Evolutionary conservation across 2,113 vertebrate species (phyloP).

Genomic region (Philantomba maxwellii): DNA sequence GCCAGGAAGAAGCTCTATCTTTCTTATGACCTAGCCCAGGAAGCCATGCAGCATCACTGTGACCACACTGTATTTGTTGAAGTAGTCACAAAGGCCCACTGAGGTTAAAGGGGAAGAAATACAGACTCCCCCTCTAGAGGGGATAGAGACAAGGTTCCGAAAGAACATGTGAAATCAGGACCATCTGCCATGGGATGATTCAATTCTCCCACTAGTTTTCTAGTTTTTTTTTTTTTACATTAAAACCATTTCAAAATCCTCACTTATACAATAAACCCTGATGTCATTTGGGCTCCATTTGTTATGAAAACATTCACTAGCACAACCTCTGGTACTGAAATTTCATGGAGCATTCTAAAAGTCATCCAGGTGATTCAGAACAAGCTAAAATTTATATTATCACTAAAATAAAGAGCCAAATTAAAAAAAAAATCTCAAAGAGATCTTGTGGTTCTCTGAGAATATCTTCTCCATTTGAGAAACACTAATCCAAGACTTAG

Average conservation of each 20-base stretch:
- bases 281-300: neutral
- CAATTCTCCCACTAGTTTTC: neutral
- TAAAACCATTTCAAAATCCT: constrained; percentile 26
- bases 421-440: neutral
- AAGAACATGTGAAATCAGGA: neutral
- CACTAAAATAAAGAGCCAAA: constrained; percentile 8
- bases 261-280: neutral
- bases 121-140: neutral
- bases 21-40: neutral
- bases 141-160: neutral
- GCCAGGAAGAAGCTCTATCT: neutral
- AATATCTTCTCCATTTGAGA: neutral
- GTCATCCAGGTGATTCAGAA: neutral
- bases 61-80: neutral
- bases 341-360: neutral
- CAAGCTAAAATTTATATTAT: neutral
- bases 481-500: neutral
- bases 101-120: neutral
- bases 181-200: neutral
- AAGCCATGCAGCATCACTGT: neutral
- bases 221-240: neutral
- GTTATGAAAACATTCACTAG: neutral
- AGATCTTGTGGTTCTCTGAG: neutral
- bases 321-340: neutral
- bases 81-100: neutral